phyloP scores from a whole-genome alignment of 2,113 vertebrate species.

The Corythoichthys intestinalis region DNA sequence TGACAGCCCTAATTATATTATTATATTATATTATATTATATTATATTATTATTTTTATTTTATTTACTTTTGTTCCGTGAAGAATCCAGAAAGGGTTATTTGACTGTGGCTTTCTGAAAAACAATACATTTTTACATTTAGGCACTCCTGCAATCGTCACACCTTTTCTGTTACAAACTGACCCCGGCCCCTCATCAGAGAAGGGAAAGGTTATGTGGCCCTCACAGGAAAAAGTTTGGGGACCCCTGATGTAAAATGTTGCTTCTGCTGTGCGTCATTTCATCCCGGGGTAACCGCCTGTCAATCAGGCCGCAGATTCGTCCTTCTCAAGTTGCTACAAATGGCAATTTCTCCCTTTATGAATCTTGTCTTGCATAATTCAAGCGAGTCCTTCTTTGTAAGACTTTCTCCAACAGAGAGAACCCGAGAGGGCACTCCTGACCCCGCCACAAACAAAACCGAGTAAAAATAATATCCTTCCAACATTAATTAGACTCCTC shows the following conservation, averaged over 20 bases:
- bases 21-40: too few relatives aligned
- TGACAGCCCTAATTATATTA: too few relatives aligned
- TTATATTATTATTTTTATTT: too few relatives aligned
- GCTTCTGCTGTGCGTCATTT: constrained; percentile 46
- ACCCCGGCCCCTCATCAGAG: too few relatives aligned
- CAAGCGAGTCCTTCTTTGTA: constrained; percentile 47
- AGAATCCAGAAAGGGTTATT: too few relatives aligned
- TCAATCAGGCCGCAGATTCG: constrained; percentile 48
- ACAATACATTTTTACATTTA: too few relatives aligned
- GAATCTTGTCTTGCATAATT: constrained; percentile 69
- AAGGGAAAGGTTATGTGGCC: too few relatives aligned
- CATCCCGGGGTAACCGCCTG: constrained; percentile 45
- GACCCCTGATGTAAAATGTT: constrained; percentile 13
- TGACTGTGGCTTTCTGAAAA: too few relatives aligned
- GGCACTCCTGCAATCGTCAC: too few relatives aligned
- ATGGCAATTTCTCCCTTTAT: constrained; percentile 70
- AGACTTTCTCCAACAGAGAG: constrained; percentile 32
- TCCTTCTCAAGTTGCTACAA: constrained; percentile 68
- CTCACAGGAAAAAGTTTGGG: too few relatives aligned
- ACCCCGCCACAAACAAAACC: constrained; percentile 53
- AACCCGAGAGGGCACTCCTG: constrained; percentile 69
- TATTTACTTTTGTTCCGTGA: too few relatives aligned
- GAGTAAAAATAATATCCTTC: constrained; percentile 42
- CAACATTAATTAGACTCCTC: constrained; percentile 65
- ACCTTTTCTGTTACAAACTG: too few relatives aligned